Percentiles rank a stretch among this genome's conserved stretches.
These are phyloP conservation scores for Pluvianellus socialis DNA, from an alignment of 2,113 vertebrate species.

Conservation along the genomic window DNA sequence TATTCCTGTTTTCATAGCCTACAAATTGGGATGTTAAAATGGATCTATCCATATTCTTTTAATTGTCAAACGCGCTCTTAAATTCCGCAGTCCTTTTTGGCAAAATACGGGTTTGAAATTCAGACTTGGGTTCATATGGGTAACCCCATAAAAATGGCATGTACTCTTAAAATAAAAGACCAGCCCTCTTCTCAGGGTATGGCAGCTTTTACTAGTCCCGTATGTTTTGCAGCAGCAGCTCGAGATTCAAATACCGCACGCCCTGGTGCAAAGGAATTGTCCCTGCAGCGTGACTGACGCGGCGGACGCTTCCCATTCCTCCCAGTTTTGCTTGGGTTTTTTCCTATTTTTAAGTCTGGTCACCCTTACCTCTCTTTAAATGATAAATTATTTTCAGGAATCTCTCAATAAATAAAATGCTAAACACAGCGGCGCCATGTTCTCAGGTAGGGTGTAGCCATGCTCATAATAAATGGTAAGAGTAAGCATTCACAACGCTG, in stretches of 20 bases:
- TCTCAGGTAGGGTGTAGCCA: background rate
- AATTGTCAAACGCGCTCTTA: background rate
- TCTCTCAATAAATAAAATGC: background rate
- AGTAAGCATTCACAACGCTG: background rate
- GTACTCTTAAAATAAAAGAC: background rate
- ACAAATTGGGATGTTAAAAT: background rate
- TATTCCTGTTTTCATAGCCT: background rate
- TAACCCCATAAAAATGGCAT: background rate
- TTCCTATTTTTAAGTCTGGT: background rate
- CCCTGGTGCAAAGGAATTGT: background rate
- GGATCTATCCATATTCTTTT: background rate
- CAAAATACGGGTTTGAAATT: background rate
- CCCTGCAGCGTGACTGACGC: background rate
- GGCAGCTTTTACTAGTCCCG: background rate
- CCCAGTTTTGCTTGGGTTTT: background rate
- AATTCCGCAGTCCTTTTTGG: background rate
- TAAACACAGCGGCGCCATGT: accelerated
- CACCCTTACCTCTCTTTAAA: background rate
- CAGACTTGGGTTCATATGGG: background rate
- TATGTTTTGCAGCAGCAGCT: background rate
- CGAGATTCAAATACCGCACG: background rate
- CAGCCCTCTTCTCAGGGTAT: background rate
- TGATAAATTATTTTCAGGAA: background rate
- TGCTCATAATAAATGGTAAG: background rate
- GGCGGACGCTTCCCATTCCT: background rate